Conservation (phyloP, 2,888 invertebrate genomes). For the Sclerodermus sp. region DNA sequence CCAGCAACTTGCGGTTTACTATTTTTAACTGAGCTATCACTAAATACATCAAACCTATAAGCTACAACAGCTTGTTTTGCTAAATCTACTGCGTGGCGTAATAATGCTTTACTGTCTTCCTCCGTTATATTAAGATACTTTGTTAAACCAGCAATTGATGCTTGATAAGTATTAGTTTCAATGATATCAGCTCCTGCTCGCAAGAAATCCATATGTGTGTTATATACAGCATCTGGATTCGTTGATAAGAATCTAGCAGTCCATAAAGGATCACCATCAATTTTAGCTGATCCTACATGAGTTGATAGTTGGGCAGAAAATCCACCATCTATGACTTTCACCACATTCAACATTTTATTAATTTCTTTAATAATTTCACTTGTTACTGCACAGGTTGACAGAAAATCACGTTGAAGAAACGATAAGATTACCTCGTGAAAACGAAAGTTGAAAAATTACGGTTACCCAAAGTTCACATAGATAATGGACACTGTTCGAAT, state of each 20-base stretch:
- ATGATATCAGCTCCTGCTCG: conserved; percentile 86
- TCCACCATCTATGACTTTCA: conserved; percentile 70
- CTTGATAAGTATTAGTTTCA: conserved; percentile 57
- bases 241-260: conserved; percentile 80
- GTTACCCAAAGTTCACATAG: too few relatives aligned
- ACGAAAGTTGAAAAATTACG: too few relatives aligned
- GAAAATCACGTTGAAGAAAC: background rate
- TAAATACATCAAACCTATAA: conserved; percentile 35
- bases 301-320: conserved; percentile 80
- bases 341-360: conserved; percentile 6
- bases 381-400: background rate
- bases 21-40: conserved; percentile 26
- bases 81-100: conserved; percentile 69
- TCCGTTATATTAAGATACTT: conserved; percentile 71
- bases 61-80: conserved; percentile 72
- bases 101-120: conserved; percentile 64
- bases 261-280: conserved; percentile 88
- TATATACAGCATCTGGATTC: conserved; percentile 76
- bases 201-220: conserved; percentile 80
- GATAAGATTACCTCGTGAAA: background rate
- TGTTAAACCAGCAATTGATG: conserved; percentile 63
- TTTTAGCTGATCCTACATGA: conserved; percentile 72
- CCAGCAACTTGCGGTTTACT: conserved; percentile 73
- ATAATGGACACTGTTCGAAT: too few relatives aligned
- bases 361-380: background rate